phyloP scores from a whole-genome alignment of 2,113 vertebrate genomes.

The Forbesichthys agassizii region DNA sequence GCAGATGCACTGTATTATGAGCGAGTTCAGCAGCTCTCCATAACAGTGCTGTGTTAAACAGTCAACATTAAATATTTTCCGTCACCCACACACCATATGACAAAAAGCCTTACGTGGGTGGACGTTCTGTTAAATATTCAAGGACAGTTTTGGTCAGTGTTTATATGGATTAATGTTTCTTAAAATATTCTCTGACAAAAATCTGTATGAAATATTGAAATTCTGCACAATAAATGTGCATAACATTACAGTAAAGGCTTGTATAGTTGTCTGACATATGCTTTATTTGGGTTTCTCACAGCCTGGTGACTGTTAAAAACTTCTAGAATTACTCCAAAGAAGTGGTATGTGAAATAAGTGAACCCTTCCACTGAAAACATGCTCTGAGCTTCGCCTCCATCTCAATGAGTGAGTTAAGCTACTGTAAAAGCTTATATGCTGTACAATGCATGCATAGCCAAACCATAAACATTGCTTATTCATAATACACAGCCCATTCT shows the following conservation, averaged over 20 bases:
- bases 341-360: no score
- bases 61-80: slow-evolving; percentile 60
- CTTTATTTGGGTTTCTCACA: not conserved
- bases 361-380: no score
- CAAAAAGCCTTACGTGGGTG: slow-evolving; percentile 48
- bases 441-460: no score
- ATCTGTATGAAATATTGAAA: not conserved
- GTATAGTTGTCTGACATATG: not conserved
- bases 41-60: slow-evolving; percentile 30
- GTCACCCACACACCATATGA: slow-evolving; percentile 66
- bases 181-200: slow-evolving; percentile 5
- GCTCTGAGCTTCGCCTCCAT: no score
- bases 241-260: no score
- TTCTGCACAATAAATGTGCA: no score
- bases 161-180: slow-evolving; percentile 15
- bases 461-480: no score
- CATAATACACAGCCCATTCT: not conserved
- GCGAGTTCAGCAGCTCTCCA: slow-evolving; percentile 33
- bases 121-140: slow-evolving; percentile 45
- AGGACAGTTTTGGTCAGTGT: slow-evolving; percentile 4
- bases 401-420: no score
- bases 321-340: not conserved
- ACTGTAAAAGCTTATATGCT: no score
- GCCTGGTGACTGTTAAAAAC: not conserved
- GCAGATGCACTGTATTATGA: slow-evolving; percentile 1